Conservation (phyloP, 1,140 invertebrate species). For the Sycobia sp. region DNA sequence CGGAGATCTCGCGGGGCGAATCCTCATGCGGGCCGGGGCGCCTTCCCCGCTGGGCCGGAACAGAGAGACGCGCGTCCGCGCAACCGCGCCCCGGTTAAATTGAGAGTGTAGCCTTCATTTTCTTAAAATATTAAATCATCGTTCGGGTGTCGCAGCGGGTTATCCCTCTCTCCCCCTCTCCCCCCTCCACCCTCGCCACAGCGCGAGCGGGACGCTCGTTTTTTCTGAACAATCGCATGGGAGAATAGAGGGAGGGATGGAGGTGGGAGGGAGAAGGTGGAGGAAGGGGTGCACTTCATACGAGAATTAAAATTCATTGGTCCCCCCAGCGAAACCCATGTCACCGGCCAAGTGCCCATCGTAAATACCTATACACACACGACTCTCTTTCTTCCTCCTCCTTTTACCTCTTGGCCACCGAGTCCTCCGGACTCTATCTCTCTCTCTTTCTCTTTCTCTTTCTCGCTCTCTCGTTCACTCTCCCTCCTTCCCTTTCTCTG, state of each 20-base stretch:
- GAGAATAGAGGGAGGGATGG: constrained; percentile 39
- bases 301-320: constrained; percentile 62
- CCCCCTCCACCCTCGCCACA: not conserved
- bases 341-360: constrained; percentile 59
- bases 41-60: constrained; percentile 36
- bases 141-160: constrained; percentile 49
- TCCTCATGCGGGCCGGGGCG: too few relatives aligned
- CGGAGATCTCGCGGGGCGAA: constrained; percentile 9
- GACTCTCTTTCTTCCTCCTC: too few relatives aligned
- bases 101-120: constrained; percentile 58
- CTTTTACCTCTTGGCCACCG: too few relatives aligned
- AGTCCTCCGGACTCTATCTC: too few relatives aligned
- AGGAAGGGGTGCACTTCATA: too few relatives aligned
- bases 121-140: constrained; percentile 63
- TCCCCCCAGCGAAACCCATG: constrained; percentile 58
- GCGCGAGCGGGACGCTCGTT: not conserved
- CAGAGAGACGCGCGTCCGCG: constrained; percentile 43
- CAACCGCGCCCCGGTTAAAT: constrained; percentile 54
- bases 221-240: constrained; percentile 43
- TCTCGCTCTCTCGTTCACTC: constrained; percentile 34
- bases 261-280: too few relatives aligned
- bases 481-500: constrained; percentile 37
- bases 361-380: constrained; percentile 60
- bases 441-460: too few relatives aligned
- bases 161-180: not conserved